phyloP scores from a whole-genome alignment of 2,888 invertebrate genomes.

The Choreutis nemorana region DNA sequence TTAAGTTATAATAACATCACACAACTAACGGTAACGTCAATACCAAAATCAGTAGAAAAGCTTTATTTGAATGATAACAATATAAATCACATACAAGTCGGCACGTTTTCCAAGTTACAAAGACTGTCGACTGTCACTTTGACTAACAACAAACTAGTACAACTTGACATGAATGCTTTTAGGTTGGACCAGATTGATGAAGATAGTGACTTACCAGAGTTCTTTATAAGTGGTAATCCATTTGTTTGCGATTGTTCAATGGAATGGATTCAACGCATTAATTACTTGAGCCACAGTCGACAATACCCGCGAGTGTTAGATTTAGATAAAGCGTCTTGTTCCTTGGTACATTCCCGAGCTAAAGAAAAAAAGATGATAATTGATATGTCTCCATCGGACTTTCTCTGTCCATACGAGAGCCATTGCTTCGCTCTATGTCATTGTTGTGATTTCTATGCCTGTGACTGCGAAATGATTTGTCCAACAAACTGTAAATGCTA shows the following conservation, averaged over 20 bases:
- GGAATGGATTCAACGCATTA: conserved; percentile 86
- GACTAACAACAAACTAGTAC: conserved; percentile 76
- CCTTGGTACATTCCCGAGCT: conserved; percentile 71
- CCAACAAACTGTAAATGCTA: conserved; percentile 86
- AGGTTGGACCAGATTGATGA: conserved; percentile 72
- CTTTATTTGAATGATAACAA: conserved; percentile 78
- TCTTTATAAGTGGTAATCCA: conserved; percentile 84
- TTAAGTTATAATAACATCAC: conserved; percentile 76
- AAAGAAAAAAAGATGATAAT: conserved; percentile 77
- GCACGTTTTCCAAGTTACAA: conserved; percentile 74
- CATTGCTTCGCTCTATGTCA: conserved; percentile 89
- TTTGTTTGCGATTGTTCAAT: conserved; percentile 87
- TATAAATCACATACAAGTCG: conserved; percentile 72
- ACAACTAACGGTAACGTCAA: conserved; percentile 71
- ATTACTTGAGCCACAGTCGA: conserved; percentile 76
- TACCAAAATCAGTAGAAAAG: conserved; percentile 77
- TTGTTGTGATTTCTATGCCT: conserved; percentile 89
- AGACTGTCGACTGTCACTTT: conserved; percentile 77
- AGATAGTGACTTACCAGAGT: conserved; percentile 77
- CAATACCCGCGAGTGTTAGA: conserved; percentile 83
- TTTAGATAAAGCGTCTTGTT: conserved; percentile 79
- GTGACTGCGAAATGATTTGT: conserved; percentile 92
- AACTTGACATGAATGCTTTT: conserved; percentile 77
- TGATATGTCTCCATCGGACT: conserved; percentile 76
- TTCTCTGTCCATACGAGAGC: conserved; percentile 81